Base-by-base conservation (phyloP, 2,888 invertebrate species). In the Platerodrilus igneus region DNA sequence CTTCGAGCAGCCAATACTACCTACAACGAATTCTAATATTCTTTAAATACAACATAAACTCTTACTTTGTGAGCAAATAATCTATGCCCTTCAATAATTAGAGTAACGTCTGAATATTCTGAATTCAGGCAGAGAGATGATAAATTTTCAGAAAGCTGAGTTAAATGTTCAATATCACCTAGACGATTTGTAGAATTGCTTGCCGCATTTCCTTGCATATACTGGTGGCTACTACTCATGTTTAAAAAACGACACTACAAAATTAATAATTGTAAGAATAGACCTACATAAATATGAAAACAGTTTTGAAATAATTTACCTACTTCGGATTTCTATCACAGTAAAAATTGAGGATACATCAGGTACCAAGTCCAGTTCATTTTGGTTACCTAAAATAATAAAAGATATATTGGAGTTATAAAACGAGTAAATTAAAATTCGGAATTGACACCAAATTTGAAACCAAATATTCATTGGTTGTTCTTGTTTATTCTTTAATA, bases 1-100 rank as follows among this genome's bases (percentile, higher is more conserved):
- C 95, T 94, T 57, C 97, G 77, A 16, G 94, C 89, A 0, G 97
- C 97, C 36, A 99, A 74, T 54, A 99, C 89, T 3, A 95, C 81
- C 68, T 79, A 44, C 21, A n/a, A n/a, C n/a, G n/a, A n/a, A n/a
- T n/a, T n/a, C n/a, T n/a, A n/a, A 17, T n/a, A 21, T 10, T n/a
- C 8, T 11, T 25, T 15, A 5, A 14, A 8, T 8, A n/a, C 14
- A n/a, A 18, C 11, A 29, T 2, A 10, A 10, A 27, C 8, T 32
- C 37, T 44, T 56, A 69, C 80, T 65, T 81, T 81, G 57, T 89
- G 87, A 8, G 80, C 83, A 55, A 74, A 74, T 45, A 86, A 77
- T 52, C 69, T 67, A 45, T 77, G 72, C 47, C 84, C 86, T 62
- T 91, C 92, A 30, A 97, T 90, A 20, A 91, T 71, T 37, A 96